phyloP scores from a whole-genome alignment of 1,140 invertebrate species.

The Drosophila ambigua region DNA sequence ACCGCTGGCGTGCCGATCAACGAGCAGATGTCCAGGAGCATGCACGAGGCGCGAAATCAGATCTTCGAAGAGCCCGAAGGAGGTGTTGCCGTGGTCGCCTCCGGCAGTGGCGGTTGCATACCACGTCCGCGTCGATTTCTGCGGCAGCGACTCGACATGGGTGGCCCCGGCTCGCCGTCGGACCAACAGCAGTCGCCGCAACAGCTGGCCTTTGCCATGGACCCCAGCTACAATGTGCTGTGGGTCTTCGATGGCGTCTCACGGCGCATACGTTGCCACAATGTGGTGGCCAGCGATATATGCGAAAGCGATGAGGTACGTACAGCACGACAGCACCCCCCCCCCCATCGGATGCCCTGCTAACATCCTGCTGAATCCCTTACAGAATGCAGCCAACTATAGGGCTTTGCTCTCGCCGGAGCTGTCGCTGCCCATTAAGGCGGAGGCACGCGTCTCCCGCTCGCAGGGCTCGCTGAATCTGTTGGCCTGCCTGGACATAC shows the following conservation, averaged over 20 bases:
- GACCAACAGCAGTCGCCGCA: conserved; percentile 56
- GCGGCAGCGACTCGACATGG: not conserved
- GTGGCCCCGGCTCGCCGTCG: conserved; percentile 7
- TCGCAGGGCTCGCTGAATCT: conserved; percentile 95
- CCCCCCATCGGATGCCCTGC: too few species aligned
- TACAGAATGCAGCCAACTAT: conserved; percentile 72
- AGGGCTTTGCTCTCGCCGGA: conserved; percentile 85
- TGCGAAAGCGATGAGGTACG: conserved; percentile 64
- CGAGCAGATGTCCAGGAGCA: conserved; percentile 83
- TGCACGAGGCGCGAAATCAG: conserved; percentile 81
- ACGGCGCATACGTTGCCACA: conserved; percentile 91
- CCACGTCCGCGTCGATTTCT: conserved; percentile 25
- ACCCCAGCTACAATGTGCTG: conserved; percentile 94
- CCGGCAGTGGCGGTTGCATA: not conserved
- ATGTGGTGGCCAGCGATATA: conserved; percentile 90
- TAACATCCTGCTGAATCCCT: not conserved
- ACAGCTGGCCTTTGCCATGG: conserved; percentile 85
- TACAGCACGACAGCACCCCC: too few species aligned
- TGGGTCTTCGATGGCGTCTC: conserved; percentile 91
- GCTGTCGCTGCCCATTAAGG: conserved; percentile 89
- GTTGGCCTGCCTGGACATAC: conserved; percentile 94
- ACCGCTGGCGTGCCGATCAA: conserved; percentile 66
- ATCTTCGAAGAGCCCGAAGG: conserved; percentile 74
- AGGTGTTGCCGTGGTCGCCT: conserved; percentile 10
- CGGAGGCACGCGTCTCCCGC: conserved; percentile 89